Base-by-base conservation (phyloP, 1,140 invertebrate species). In the Temnothorax longispinosus region DNA sequence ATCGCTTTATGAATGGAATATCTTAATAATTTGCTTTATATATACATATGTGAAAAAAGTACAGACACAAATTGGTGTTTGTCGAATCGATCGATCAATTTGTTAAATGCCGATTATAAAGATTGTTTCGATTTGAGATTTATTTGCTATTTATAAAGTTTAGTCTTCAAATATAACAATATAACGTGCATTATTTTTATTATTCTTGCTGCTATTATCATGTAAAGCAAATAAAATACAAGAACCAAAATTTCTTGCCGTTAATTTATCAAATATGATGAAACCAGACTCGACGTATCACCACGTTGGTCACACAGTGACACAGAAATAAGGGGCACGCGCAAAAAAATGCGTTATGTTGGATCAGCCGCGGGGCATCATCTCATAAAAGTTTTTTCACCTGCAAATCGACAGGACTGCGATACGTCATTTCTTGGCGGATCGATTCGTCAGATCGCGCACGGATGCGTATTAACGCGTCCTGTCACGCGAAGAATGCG, bases 391-490 rank as follows among this genome's bases (percentile, higher is more conserved):
- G 64, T 86, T 90, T 90, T 90, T 90, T 86, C 81, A 21, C 50
- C 75, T 82, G 75, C 76, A 87, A 90, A 90, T 90, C 89, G 89
- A 89, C 81, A 85, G 80, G 76, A 72, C 77, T 58, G 58, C 87
- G 82, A 90, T 90, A 90, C 58, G 87, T 90, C 89, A 90, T 90
- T 90, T 90, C 89, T 88, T 84, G 89, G 76, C 86, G 50, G 89
- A 90, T 89, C 78, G 67, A 50, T 75, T 71, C 62, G 10, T 47
- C 77, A 56, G 69, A 85, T 72, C 65, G 50, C 65, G 50, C 52
- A 65, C 47, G 50, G 18, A 38, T 78, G 41, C 65, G 76, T 88
- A 90, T 90, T 90, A 90, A 90, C 89, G 87, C 76, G 71, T 86
- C 87, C 81, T 58, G 89, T 90, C 89, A 90, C 72, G 81, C 77